Conservation (phyloP, 2,888 invertebrate genomes). For the Sicus ferrugineus region DNA sequence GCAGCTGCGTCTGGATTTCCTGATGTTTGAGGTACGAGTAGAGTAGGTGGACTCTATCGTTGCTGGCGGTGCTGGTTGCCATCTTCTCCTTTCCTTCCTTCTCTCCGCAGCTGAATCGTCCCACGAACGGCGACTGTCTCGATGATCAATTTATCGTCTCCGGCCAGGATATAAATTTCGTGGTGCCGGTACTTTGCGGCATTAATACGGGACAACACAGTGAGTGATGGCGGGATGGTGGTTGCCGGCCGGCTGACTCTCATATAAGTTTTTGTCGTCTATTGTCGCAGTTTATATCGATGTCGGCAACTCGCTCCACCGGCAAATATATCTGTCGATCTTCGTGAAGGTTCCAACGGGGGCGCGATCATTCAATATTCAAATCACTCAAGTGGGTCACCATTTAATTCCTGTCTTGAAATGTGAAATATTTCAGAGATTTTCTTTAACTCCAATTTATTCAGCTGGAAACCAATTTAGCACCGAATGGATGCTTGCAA, state of each 20-base stretch:
- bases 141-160: constrained; percentile 75
- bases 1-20: constrained; percentile 76
- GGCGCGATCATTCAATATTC: constrained; percentile 71
- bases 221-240: constrained; percentile 58
- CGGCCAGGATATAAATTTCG: constrained; percentile 74
- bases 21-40: constrained; percentile 72
- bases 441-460: constrained; percentile 47
- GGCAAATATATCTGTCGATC: constrained; percentile 72
- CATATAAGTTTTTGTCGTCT: background rate
- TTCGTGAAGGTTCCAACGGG: constrained; percentile 68
- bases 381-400: constrained; percentile 68
- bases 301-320: constrained; percentile 70
- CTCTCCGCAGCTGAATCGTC: constrained; percentile 70
- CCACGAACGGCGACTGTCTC: constrained; percentile 73
- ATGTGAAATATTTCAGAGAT: background rate
- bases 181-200: constrained; percentile 78
- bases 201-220: constrained; percentile 80
- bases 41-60: no score
- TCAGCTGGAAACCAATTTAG: constrained; percentile 63
- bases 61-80: background rate
- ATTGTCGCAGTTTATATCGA: constrained; percentile 74
- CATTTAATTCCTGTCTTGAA: background rate
- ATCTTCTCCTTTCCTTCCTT: constrained; percentile 4
- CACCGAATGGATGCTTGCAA: constrained; percentile 73
- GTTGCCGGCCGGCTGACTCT: background rate